phyloP scores from a whole-genome alignment of 1,140 invertebrate genomes.

The Drosophila insularis region DNA sequence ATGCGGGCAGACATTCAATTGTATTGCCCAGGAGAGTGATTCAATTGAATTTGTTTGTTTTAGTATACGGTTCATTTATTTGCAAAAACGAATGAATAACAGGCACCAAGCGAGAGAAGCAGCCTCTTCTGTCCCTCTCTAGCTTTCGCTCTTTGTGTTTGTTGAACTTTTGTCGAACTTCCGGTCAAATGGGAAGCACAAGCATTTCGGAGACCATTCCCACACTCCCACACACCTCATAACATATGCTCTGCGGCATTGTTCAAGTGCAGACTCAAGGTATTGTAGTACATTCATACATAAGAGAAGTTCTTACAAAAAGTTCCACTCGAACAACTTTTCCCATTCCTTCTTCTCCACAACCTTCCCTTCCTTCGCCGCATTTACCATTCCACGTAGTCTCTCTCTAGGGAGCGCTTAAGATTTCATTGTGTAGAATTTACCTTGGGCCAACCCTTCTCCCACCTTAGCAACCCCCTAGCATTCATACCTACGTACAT shows the following conservation, averaged over 20 bases:
- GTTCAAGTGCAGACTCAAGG: slow-evolving; percentile 63
- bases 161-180: slow-evolving; percentile 76
- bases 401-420: slow-evolving; percentile 64
- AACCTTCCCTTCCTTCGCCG: slow-evolving; percentile 17
- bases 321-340: slow-evolving; percentile 43
- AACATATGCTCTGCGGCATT: slow-evolving; percentile 66
- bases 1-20: slow-evolving; percentile 63
- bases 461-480: no score
- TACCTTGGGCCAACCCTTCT: slow-evolving; percentile 51
- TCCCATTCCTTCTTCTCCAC: slow-evolving; percentile 12
- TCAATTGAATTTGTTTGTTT: slow-evolving; percentile 81
- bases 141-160: slow-evolving; percentile 37
- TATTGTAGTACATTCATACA: slow-evolving; percentile 21
- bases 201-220: background rate
- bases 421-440: slow-evolving; percentile 79
- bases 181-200: slow-evolving; percentile 65
- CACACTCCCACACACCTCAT: slow-evolving; percentile 11
- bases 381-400: slow-evolving; percentile 29
- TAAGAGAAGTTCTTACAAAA: slow-evolving; percentile 27
- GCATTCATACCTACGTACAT: background rate
- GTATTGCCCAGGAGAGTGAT: slow-evolving; percentile 79
- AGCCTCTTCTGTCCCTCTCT: background rate
- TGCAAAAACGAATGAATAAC: slow-evolving; percentile 77
- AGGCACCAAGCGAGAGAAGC: slow-evolving; percentile 15
- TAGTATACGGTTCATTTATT: slow-evolving; percentile 79